Evolutionary conservation across 2,797 vertebrate species (phyloP).

Genomic region (Chelonia mydas): DNA sequence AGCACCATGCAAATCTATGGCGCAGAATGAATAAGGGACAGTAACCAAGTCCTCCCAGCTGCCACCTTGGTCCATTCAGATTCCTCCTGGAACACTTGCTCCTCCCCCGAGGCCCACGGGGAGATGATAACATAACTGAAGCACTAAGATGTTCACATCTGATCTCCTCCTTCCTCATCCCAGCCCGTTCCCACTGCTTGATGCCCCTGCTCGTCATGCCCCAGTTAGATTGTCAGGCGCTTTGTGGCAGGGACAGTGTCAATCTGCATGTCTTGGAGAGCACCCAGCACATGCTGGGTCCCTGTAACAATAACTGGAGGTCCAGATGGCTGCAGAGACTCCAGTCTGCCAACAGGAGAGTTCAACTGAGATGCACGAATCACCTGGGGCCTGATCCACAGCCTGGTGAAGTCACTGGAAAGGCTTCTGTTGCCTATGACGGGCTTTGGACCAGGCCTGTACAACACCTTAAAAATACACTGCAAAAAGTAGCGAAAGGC

Average conservation of each 20-base stretch:
- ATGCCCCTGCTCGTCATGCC: neutral
- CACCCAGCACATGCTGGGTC: rapidly evolving
- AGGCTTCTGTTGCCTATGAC: rapidly evolving
- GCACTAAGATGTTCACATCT: rapidly evolving
- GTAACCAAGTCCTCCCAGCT: neutral
- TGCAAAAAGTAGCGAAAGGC: constrained; percentile 3
- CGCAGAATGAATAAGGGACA: neutral
- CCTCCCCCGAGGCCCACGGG: neutral
- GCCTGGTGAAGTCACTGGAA: neutral
- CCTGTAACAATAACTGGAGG: rapidly evolving
- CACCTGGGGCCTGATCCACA: neutral
- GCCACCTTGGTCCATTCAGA: neutral
- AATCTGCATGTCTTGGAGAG: rapidly evolving
- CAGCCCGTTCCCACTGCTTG: neutral
- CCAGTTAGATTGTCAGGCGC: rapidly evolving
- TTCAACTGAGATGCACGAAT: neutral
- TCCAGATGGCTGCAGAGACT: neutral
- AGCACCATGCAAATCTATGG: neutral
- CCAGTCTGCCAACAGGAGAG: rapidly evolving
- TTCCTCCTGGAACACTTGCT: rapidly evolving
- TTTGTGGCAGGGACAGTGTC: neutral
- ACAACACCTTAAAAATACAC: neutral
- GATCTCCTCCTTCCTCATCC: rapidly evolving
- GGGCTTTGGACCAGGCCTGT: neutral
- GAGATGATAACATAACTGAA: rapidly evolving